These are phyloP conservation scores for Aphidius gifuensis DNA, from an alignment of 1,140 invertebrate species.

Conservation along the genomic window DNA sequence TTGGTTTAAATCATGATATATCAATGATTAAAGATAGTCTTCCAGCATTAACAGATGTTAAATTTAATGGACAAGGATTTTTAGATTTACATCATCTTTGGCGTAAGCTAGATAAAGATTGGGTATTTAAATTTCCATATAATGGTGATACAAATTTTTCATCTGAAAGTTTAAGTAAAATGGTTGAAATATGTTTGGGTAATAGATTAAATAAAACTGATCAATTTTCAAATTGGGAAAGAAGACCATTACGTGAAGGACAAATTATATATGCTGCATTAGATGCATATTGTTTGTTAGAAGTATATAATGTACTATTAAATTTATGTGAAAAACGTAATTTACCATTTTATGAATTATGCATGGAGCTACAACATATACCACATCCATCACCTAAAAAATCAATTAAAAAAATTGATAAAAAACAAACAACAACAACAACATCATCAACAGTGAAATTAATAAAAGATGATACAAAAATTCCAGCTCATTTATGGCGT, in stretches of 20 bases:
- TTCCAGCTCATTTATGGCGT: conserved; percentile 34
- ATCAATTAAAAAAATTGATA: conserved; percentile 42
- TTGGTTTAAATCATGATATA: conserved; percentile 60
- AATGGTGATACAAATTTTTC: conserved; percentile 43
- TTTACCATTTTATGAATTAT: conserved; percentile 63
- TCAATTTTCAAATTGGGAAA: conserved; percentile 86
- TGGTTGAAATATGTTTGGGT: conserved; percentile 72
- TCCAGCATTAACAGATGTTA: conserved; percentile 54
- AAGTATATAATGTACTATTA: conserved; percentile 66
- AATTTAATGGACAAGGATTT: conserved; percentile 49
- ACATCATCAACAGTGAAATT: conserved; percentile 18
- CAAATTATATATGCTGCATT: conserved; percentile 80
- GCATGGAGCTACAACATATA: conserved; percentile 51
- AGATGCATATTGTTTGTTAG: conserved; percentile 76
- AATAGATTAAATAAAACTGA: conserved; percentile 73
- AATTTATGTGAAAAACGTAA: conserved; percentile 51
- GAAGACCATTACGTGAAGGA: conserved; percentile 68
- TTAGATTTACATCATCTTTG: conserved; percentile 58
- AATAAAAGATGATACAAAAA: conserved; percentile 5
- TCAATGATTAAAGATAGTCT: conserved; percentile 58
- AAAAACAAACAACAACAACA: conserved; percentile 23
- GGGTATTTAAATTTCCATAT: conserved; percentile 55
- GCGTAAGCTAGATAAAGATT: conserved; percentile 54
- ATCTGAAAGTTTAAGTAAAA: conserved; percentile 62
- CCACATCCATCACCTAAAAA: conserved; percentile 45